These are phyloP conservation scores for Scaptomyza polygonia DNA, from an alignment of 2,888 invertebrate species.

Conservation along the genomic window DNA sequence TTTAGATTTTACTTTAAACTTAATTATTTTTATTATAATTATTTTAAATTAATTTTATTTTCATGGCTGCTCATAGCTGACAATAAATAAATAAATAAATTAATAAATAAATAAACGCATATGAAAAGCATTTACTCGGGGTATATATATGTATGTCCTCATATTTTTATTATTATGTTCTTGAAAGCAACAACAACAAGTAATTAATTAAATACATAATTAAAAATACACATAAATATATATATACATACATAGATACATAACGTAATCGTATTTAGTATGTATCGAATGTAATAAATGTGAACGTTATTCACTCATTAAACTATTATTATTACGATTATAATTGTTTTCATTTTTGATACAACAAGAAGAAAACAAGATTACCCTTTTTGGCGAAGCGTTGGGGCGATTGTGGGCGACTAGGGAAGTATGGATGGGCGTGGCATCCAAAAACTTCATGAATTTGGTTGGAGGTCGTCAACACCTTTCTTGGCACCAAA, in stretches of 20 bases:
- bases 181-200: constrained; percentile 29
- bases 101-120: constrained; percentile 60
- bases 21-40: too few species aligned
- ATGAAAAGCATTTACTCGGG: constrained; percentile 70
- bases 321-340: constrained; percentile 74
- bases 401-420: too few species aligned
- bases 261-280: constrained; percentile 50
- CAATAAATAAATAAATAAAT: too few species aligned
- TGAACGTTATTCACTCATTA: constrained; percentile 76
- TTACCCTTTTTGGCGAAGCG: too few species aligned
- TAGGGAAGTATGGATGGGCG: too few species aligned
- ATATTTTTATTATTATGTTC: constrained; percentile 50
- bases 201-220: constrained; percentile 27
- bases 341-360: constrained; percentile 59
- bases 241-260: constrained; percentile 13
- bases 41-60: too few species aligned
- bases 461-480: too few species aligned
- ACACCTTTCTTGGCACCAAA: too few species aligned
- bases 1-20: too few species aligned
- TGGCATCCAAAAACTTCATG: too few species aligned
- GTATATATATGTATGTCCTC: constrained; percentile 59
- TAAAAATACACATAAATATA: constrained; percentile 19
- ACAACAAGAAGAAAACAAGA: constrained; percentile 34
- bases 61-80: too few species aligned
- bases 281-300: constrained; percentile 67